Evolutionary conservation across 2,113 vertebrate genomes (phyloP).

Genomic region (Cyanoderma ruficeps): DNA sequence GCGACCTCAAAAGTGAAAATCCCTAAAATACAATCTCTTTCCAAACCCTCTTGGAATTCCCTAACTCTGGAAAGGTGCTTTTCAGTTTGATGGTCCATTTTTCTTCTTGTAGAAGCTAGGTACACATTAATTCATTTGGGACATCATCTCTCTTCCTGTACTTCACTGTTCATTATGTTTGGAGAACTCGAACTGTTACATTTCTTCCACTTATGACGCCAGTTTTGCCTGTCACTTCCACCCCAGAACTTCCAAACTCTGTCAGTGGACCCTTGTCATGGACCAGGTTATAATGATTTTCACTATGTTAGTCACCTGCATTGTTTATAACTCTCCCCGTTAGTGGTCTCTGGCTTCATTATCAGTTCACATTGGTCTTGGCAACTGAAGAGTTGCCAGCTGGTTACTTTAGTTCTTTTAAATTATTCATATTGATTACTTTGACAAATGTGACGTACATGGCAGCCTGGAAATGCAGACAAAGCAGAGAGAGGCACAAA

Average conservation of each 20-base stretch:
- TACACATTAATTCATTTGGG: neutral
- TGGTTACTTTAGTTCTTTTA: slow-evolving; percentile 42
- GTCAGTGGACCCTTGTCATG: neutral
- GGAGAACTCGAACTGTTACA: neutral
- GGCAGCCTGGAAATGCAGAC: neutral
- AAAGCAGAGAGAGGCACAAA: neutral
- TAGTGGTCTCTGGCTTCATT: slow-evolving; percentile 1
- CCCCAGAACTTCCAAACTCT: neutral
- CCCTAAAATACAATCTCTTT: neutral
- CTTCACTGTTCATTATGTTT: neutral
- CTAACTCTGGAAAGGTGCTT: neutral
- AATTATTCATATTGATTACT: slow-evolving; percentile 54
- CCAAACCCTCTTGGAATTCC: neutral
- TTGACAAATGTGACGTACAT: neutral
- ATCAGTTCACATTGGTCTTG: slow-evolving; percentile 13
- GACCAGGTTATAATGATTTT: neutral
- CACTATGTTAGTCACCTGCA: neutral
- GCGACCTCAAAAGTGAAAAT: neutral
- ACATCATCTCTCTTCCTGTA: neutral
- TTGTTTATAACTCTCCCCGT: neutral
- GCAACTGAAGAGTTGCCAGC: slow-evolving; percentile 8
- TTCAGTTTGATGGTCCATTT: neutral
- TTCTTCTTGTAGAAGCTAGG: neutral
- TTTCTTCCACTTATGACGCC: neutral
- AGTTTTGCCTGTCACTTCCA: neutral